Conservation (phyloP, 2,888 invertebrate species). For the Spisula subtruncata region DNA sequence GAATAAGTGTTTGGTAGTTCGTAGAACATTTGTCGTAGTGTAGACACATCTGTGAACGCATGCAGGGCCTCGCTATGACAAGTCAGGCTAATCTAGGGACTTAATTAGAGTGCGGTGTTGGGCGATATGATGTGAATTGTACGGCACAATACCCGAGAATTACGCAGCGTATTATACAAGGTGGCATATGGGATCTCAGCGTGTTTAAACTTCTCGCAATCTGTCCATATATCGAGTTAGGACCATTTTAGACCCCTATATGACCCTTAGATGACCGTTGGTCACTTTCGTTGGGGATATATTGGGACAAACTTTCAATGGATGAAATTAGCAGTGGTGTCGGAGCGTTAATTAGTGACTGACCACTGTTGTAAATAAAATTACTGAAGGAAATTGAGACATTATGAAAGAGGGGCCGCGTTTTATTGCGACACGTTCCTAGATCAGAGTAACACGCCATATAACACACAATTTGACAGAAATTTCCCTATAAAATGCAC, state of each 20-base stretch:
- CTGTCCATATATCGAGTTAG: conserved; percentile 55
- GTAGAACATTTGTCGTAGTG: no score
- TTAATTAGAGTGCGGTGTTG: conserved; percentile 51
- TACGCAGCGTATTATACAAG: conserved; percentile 70
- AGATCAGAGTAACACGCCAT: conserved; percentile 1
- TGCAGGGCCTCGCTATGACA: conserved; percentile 25
- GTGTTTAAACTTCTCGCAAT: conserved; percentile 58
- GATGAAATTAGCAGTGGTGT: conserved; percentile 48
- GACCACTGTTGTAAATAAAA: conserved; percentile 53
- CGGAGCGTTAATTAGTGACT: conserved; percentile 51
- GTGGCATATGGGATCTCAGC: conserved; percentile 69
- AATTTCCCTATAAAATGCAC: not conserved
- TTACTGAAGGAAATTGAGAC: conserved; percentile 52
- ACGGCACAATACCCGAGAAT: conserved; percentile 60
- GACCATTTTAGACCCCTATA: conserved; percentile 50
- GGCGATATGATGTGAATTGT: conserved; percentile 58
- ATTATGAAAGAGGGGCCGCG: conserved; percentile 38
- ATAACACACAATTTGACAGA: not conserved
- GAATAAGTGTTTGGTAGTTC: no score
- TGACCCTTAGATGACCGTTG: conserved; percentile 64
- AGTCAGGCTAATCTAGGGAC: conserved; percentile 31
- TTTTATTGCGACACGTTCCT: conserved; percentile 27
- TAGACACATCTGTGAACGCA: not conserved
- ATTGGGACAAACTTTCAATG: conserved; percentile 42
- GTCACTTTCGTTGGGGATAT: conserved; percentile 59